These are phyloP conservation scores for Hypomecis atomaria DNA, from an alignment of 2,888 invertebrate species.

Conservation along the genomic window DNA sequence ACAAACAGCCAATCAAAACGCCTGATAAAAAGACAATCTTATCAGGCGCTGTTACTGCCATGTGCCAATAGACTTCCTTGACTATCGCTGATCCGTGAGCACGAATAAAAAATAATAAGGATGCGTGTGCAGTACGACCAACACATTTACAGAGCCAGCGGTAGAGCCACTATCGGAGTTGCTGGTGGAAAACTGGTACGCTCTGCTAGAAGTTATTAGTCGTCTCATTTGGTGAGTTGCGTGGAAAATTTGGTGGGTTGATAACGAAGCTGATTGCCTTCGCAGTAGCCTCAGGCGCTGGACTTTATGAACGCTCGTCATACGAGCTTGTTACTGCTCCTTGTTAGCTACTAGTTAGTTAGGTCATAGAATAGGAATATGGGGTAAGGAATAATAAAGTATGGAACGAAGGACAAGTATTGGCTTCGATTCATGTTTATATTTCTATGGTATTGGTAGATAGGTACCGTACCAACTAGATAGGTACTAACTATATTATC, in stretches of 20 bases:
- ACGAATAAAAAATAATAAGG: slow-evolving; percentile 38
- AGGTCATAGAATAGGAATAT: not conserved
- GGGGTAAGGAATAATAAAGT: slow-evolving; percentile 7
- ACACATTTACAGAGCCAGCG: not conserved
- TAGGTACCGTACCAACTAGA: too few species aligned
- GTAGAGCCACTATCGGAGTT: not conserved
- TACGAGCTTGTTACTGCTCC: slow-evolving; percentile 36
- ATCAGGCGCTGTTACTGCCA: slow-evolving; percentile 7
- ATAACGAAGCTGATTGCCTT: slow-evolving; percentile 22
- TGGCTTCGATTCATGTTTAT: too few species aligned
- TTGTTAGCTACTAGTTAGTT: slow-evolving; percentile 31
- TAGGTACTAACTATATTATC: too few species aligned
- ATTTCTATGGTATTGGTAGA: too few species aligned
- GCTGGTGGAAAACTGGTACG: not conserved
- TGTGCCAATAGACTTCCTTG: slow-evolving; percentile 13
- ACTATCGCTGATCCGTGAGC: slow-evolving; percentile 15
- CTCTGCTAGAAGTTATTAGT: not conserved
- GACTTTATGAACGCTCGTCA: slow-evolving; percentile 26
- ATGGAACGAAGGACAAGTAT: not conserved
- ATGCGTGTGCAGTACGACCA: not conserved
- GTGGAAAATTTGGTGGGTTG: not conserved
- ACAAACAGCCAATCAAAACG: not conserved
- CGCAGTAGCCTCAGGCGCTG: slow-evolving; percentile 18
- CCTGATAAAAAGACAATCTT: not conserved
- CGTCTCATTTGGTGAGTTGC: not conserved